Conservation (phyloP, 2,888 invertebrate genomes). For the Metallyticus violacea region DNA sequence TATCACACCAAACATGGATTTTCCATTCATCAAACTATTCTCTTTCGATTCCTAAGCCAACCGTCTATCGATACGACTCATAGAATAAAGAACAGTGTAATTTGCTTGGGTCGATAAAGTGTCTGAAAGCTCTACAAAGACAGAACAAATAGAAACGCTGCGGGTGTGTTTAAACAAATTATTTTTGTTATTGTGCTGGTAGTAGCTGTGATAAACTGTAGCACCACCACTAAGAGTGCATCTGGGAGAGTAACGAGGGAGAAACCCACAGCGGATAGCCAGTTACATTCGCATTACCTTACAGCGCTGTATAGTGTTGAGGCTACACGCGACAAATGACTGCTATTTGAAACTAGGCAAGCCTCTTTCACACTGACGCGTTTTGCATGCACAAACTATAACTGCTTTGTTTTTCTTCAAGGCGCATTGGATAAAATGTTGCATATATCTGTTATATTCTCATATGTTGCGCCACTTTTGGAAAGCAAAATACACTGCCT, state of each 20-base stretch:
- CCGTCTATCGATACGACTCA: too few relatives aligned
- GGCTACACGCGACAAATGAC: not conserved
- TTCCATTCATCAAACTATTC: too few relatives aligned
- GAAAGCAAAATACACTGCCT: too few relatives aligned
- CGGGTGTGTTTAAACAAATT: not conserved
- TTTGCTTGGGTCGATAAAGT: not conserved
- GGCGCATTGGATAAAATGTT: too few relatives aligned
- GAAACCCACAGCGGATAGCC: not conserved
- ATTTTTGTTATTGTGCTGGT: not conserved
- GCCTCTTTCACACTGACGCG: not conserved
- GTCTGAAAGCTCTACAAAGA: not conserved
- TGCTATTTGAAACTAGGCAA: not conserved
- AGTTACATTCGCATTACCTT: not conserved
- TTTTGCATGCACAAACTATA: not conserved
- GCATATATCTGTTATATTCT: too few relatives aligned
- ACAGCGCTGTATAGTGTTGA: not conserved
- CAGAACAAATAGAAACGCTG: not conserved
- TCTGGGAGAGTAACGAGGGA: not conserved
- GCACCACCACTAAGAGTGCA: not conserved
- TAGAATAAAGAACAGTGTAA: too few relatives aligned
- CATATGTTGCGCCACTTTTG: too few relatives aligned
- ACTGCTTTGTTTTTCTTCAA: too few relatives aligned
- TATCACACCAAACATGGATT: too few relatives aligned
- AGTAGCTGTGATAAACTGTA: not conserved
- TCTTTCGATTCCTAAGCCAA: too few relatives aligned